Evolutionary conservation across 1,140 invertebrate genomes (phyloP).

Genomic region (Drosophila burlai): DNA sequence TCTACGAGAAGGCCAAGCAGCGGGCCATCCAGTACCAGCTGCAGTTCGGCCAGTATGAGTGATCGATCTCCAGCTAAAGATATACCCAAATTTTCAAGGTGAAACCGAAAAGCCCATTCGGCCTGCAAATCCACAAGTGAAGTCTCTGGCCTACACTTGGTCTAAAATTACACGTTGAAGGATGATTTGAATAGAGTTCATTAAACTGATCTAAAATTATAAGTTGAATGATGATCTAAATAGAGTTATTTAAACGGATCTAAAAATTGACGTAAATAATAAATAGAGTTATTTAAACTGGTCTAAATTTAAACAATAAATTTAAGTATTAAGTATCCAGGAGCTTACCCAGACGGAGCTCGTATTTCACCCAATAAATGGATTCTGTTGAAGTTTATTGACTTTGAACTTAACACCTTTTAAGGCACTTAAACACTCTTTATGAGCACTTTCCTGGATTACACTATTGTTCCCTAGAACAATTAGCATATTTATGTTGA

Average conservation of each 20-base stretch:
- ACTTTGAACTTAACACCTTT: not conserved
- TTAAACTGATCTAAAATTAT: not conserved
- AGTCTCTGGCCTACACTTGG: not conserved
- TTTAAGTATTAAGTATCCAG: not conserved
- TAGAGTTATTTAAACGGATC: not conserved
- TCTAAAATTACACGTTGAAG: not conserved
- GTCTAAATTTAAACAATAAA: too few relatives aligned
- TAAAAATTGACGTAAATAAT: too few relatives aligned
- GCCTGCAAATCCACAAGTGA: not conserved
- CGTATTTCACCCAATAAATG: not conserved
- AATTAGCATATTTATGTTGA: not conserved
- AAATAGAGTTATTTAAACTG: too few relatives aligned
- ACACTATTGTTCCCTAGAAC: not conserved
- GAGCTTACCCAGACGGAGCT: not conserved
- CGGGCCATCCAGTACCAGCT: slow-evolving; percentile 84
- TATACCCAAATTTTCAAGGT: not conserved
- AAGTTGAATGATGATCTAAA: not conserved
- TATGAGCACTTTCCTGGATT: not conserved
- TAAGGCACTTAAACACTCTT: not conserved
- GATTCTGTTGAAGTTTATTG: not conserved
- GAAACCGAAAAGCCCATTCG: not conserved
- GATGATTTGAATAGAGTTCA: too few relatives aligned
- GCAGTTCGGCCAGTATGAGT: not conserved
- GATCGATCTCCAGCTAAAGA: not conserved
- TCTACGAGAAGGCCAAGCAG: slow-evolving; percentile 95